Evolutionary conservation across 1,140 invertebrate genomes (phyloP).

Genomic region (Campoletis sonorensis): DNA sequence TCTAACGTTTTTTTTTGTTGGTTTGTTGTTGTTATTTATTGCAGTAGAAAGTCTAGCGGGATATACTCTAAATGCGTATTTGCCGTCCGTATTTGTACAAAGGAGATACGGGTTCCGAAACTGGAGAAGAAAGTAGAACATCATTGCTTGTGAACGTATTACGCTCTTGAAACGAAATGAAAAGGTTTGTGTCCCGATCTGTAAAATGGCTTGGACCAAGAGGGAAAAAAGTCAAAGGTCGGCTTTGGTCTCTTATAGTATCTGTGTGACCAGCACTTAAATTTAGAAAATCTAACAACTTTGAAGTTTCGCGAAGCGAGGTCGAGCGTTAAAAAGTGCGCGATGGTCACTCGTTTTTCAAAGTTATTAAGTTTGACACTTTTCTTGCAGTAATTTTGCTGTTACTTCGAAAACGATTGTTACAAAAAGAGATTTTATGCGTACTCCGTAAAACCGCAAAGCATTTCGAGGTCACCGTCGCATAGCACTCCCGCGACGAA

Average conservation of each 20-base stretch:
- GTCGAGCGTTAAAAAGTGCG: not conserved
- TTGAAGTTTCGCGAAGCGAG: not conserved
- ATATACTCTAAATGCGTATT: slow-evolving; percentile 1
- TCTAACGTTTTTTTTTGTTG: not conserved
- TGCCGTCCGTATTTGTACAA: not conserved
- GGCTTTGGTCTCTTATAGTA: no score
- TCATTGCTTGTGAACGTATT: not conserved
- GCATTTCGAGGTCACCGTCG: slow-evolving; percentile 35
- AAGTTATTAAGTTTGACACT: not conserved
- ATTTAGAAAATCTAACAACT: not conserved
- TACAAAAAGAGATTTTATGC: slow-evolving; percentile 36
- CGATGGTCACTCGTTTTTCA: not conserved
- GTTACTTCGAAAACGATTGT: not conserved
- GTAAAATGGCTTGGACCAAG: not conserved
- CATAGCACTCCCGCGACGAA: not conserved
- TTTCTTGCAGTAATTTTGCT: not conserved
- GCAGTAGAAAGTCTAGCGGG: not conserved
- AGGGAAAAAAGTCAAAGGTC: not conserved
- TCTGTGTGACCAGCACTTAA: no score
- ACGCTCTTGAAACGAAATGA: not conserved
- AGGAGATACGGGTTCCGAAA: slow-evolving; percentile 1
- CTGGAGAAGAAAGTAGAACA: slow-evolving; percentile 1
- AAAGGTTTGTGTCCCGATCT: not conserved
- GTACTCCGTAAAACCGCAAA: slow-evolving; percentile 32
- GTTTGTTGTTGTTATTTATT: not conserved